Conservation (phyloP, 2,888 invertebrate species). For the Darwinula stevensoni region DNA sequence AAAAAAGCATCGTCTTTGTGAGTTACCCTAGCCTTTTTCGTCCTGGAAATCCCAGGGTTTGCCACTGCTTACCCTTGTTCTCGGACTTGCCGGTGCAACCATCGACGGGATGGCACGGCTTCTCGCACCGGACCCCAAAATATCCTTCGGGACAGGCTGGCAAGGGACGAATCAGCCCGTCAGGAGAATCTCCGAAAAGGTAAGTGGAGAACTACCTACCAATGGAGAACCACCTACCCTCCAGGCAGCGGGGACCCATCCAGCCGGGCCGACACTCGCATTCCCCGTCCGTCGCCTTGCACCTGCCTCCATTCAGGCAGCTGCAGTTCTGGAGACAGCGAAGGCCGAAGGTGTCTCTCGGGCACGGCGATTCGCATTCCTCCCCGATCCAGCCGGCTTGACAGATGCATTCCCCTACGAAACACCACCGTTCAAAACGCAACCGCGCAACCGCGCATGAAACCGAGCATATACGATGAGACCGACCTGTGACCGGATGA, state of each 20-base stretch:
- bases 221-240: constrained; percentile 29
- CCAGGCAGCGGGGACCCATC: constrained; percentile 34
- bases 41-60: too few species aligned
- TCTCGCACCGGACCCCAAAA: constrained; percentile 62
- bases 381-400: constrained; percentile 58
- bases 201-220: neutral
- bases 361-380: constrained; percentile 35
- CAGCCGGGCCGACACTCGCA: constrained; percentile 21
- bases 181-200: neutral
- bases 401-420: constrained; percentile 39
- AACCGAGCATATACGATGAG: too few species aligned
- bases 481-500: constrained; percentile 50
- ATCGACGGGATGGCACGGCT: constrained; percentile 40
- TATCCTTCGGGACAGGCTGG: constrained; percentile 53
- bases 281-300: constrained; percentile 56
- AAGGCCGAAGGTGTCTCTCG: constrained; percentile 40
- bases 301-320: constrained; percentile 41
- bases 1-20: too few species aligned
- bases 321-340: constrained; percentile 55
- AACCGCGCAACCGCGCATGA: constrained; percentile 9
- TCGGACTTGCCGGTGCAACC: constrained; percentile 56
- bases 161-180: too few species aligned
- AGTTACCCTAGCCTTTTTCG: too few species aligned
- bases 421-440: constrained; percentile 7
- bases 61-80: constrained; percentile 25